phyloP scores from a whole-genome alignment of 2,888 invertebrate genomes.

The Lagria hirta region DNA sequence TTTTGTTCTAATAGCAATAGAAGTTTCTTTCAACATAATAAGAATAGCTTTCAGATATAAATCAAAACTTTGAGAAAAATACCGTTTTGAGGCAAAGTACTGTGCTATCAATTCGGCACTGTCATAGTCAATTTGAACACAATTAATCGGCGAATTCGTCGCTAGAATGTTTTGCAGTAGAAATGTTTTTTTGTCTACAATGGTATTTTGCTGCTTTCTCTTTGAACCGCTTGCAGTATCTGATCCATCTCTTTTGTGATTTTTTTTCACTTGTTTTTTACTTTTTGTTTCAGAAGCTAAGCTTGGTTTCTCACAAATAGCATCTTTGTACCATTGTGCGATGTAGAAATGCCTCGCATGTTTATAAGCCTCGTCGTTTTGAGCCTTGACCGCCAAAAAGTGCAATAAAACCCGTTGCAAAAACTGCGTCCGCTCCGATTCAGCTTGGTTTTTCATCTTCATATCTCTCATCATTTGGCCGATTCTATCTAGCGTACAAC shows the following conservation, averaged over 20 bases:
- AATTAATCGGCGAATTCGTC: slow-evolving; percentile 67
- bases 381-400: slow-evolving; percentile 89
- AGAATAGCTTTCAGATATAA: slow-evolving; percentile 82
- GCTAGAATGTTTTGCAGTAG: slow-evolving; percentile 79
- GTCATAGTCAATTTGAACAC: slow-evolving; percentile 84
- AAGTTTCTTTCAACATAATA: slow-evolving; percentile 83
- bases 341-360: slow-evolving; percentile 95
- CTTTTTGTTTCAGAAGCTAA: slow-evolving; percentile 63
- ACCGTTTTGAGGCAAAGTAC: slow-evolving; percentile 93
- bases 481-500: slow-evolving; percentile 84
- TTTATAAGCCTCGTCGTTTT: slow-evolving; percentile 83
- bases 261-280: slow-evolving; percentile 48
- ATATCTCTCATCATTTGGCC: slow-evolving; percentile 91
- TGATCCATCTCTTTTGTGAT: slow-evolving; percentile 49
- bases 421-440: slow-evolving; percentile 76
- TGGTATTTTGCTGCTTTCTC: slow-evolving; percentile 60
- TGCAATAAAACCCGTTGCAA: slow-evolving; percentile 87
- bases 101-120: slow-evolving; percentile 90
- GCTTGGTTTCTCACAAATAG: slow-evolving; percentile 71
- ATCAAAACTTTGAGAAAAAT: slow-evolving; percentile 97
- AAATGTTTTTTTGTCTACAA: slow-evolving; percentile 84
- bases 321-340: slow-evolving; percentile 92
- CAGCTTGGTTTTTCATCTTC: slow-evolving; percentile 74
- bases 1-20: slow-evolving; percentile 95
- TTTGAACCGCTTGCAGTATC: slow-evolving; percentile 52